Evolutionary conservation across 2,797 vertebrate genomes (phyloP).

Genomic region (Darevskia nairensis): DNA sequence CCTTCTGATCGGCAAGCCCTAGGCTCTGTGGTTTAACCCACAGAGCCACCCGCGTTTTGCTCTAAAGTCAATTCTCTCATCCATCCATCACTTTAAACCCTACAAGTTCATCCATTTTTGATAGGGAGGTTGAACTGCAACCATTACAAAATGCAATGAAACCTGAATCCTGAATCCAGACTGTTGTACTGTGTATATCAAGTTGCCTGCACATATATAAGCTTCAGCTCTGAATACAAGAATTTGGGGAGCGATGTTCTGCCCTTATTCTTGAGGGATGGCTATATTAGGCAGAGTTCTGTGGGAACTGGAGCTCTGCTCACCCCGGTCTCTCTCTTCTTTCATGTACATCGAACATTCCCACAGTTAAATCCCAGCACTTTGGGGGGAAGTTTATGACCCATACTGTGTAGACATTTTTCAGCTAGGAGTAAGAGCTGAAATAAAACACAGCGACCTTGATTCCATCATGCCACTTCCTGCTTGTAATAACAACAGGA

Average conservation of each 20-base stretch:
- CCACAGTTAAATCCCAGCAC: not conserved
- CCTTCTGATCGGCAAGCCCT: too few species aligned
- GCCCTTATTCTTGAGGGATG: not conserved
- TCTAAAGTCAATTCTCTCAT: not conserved
- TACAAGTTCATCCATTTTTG: not conserved
- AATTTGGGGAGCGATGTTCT: not conserved
- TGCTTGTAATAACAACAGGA: conserved; percentile 1
- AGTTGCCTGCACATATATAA: not conserved
- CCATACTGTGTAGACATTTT: conserved; percentile 22
- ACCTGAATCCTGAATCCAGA: not conserved
- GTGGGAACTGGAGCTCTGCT: not conserved
- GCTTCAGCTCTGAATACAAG: not conserved
- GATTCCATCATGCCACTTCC: not conserved
- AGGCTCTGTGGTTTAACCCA: too few species aligned
- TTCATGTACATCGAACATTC: not conserved
- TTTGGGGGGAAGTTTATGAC: not conserved
- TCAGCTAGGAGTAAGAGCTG: not conserved
- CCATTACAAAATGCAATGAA: not conserved
- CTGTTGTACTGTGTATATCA: not conserved
- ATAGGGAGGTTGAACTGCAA: not conserved
- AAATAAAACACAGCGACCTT: not conserved
- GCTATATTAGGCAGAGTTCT: not conserved
- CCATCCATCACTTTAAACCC: not conserved
- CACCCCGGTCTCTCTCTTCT: not conserved
- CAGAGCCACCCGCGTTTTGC: not conserved